Evolutionary conservation across 2,113 vertebrate species (phyloP).

Genomic region (Pachyramphus minor): DNA sequence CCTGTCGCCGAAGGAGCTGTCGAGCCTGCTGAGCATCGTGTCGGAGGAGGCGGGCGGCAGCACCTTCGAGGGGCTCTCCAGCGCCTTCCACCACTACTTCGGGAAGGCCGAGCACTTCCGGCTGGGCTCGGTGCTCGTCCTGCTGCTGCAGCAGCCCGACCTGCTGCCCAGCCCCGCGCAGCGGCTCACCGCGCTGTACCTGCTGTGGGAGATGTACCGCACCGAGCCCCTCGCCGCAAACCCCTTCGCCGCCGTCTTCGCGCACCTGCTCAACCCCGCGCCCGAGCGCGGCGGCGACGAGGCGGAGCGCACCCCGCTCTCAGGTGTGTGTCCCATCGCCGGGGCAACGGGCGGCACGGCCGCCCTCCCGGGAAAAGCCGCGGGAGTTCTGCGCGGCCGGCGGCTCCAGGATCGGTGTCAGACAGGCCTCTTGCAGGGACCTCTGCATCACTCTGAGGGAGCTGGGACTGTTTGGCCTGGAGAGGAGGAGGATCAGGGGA

Average conservation of each 20-base stretch:
- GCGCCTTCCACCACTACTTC: slow-evolving; percentile 95
- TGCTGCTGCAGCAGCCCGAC: slow-evolving; percentile 97
- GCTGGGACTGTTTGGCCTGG: not conserved
- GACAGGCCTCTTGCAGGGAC: accelerated
- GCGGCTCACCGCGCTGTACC: slow-evolving; percentile 94
- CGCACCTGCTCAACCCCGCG: slow-evolving; percentile 91
- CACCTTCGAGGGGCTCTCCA: slow-evolving; percentile 93
- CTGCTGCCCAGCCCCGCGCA: slow-evolving; percentile 91
- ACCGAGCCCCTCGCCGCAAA: slow-evolving; percentile 96
- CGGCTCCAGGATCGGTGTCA: accelerated
- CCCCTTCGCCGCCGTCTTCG: slow-evolving; percentile 95
- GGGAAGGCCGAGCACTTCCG: slow-evolving; percentile 95
- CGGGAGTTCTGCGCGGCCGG: accelerated
- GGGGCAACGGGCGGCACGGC: accelerated
- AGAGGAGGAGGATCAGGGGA: not conserved
- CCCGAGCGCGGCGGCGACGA: slow-evolving; percentile 83
- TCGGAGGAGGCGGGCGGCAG: slow-evolving; percentile 93
- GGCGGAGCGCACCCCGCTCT: slow-evolving; percentile 85
- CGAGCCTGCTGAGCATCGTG: slow-evolving; percentile 92
- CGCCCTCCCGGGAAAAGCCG: not conserved
- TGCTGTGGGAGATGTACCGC: slow-evolving; percentile 99
- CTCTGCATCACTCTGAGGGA: no score
- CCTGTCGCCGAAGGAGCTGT: slow-evolving; percentile 91
- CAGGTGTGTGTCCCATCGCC: slow-evolving; percentile 70
- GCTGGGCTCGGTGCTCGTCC: slow-evolving; percentile 91